Conservation (phyloP, 2,113 vertebrate species). For the Ptychochromis oligacanthus region DNA sequence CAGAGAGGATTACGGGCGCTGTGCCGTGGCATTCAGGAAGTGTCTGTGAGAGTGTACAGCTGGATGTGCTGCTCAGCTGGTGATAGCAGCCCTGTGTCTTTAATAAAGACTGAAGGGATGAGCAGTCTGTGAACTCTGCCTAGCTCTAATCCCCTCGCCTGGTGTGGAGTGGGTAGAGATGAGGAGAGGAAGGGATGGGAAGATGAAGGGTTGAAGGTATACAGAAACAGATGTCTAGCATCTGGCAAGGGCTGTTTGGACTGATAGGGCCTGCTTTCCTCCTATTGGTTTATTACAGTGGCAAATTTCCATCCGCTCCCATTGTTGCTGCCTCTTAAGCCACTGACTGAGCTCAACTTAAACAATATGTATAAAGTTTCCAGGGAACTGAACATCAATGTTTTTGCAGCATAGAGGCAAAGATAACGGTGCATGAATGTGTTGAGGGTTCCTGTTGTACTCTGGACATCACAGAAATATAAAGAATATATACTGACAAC, state of each 20-base stretch:
- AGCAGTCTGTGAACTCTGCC: conserved; percentile 44
- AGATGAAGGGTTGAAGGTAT: conserved; percentile 29
- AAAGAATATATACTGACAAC: background rate
- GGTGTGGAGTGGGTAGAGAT: background rate
- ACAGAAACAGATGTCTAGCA: conserved; percentile 59
- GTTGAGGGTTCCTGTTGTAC: background rate
- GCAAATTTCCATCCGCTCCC: conserved; percentile 26
- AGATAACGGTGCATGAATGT: background rate
- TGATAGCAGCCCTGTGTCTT: conserved; percentile 41
- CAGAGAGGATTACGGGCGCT: conserved; percentile 45
- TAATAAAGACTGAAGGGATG: conserved; percentile 51
- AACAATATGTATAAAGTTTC: background rate
- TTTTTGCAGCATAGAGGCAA: background rate
- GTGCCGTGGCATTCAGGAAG: conserved; percentile 37
- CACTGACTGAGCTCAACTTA: background rate
- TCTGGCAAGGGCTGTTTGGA: conserved; percentile 14
- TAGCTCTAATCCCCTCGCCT: conserved; percentile 54
- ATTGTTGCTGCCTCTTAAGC: background rate
- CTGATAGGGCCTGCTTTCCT: background rate
- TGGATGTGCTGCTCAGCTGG: conserved; percentile 47
- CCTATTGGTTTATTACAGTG: conserved; percentile 1
- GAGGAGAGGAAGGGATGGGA: background rate
- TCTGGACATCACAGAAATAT: background rate
- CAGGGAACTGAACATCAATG: too few relatives aligned
- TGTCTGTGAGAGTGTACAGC: conserved; percentile 33